phyloP scores from a whole-genome alignment of 2,113 vertebrate species.

The Mastomys coucha region DNA sequence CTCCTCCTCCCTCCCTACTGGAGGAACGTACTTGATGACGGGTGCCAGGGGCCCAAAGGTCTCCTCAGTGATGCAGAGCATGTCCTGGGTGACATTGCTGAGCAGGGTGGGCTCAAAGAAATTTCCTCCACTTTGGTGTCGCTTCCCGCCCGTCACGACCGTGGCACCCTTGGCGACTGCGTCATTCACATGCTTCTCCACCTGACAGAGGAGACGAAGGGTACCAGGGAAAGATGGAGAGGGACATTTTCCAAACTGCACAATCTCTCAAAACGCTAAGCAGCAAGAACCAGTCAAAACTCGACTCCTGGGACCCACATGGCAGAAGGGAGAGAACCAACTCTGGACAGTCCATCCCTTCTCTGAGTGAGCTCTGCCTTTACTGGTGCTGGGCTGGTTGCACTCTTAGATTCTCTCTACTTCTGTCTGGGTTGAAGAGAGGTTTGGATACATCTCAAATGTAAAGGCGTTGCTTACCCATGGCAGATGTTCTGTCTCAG shows the following conservation, averaged over 20 bases:
- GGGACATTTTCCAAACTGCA: not conserved
- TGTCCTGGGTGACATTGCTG: slow-evolving; percentile 90
- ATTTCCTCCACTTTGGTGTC: slow-evolving; percentile 90
- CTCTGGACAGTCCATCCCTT: not conserved
- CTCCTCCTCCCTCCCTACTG: not conserved
- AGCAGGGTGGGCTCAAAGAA: slow-evolving; percentile 97
- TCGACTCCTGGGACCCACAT: not conserved
- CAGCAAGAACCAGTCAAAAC: not conserved
- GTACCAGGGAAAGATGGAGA: not conserved
- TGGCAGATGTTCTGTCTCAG: not conserved
- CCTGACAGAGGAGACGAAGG: slow-evolving; percentile 84
- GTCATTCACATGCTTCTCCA: slow-evolving; percentile 92
- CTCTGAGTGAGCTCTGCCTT: not conserved
- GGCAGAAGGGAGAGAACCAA: not conserved
- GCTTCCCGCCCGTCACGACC: slow-evolving; percentile 92
- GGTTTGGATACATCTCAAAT: not conserved
- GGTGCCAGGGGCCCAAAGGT: slow-evolving; percentile 97
- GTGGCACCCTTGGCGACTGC: slow-evolving; percentile 93
- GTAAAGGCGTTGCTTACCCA: not conserved
- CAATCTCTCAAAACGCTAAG: not conserved
- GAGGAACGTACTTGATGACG: slow-evolving; percentile 92
- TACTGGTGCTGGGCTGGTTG: not conserved
- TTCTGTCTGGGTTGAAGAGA: not conserved
- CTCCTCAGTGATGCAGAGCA: slow-evolving; percentile 95
- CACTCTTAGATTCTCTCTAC: not conserved